Evolutionary conservation across 2,888 invertebrate species (phyloP), one percentile per base, ranked within the genome.

Genomic region (Aleiodes alternator): DNA sequence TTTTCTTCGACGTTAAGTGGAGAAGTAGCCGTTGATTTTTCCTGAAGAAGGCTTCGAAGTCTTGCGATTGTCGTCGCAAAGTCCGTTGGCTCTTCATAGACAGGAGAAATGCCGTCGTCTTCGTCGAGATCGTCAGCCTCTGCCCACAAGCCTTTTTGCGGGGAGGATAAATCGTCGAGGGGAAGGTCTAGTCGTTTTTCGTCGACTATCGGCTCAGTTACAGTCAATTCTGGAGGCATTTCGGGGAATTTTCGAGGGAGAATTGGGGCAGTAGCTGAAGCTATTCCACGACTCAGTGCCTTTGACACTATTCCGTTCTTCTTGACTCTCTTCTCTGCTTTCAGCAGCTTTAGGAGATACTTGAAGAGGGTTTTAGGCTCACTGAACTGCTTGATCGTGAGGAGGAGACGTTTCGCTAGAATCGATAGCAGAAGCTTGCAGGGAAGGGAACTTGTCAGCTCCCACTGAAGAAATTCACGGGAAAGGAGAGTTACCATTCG

Each of bases 51-150:
- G 66, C 92, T 93, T 69, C 94, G 89, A 68, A 94, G 89, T 86
- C 94, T 93, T 61, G 94, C 94, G 83, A 94, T 94, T 82, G 94
- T 94, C 76, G 94, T 92, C 73, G 94, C 94, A 69, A 95, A 92
- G 88, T 94, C 94, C 0, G 94, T 94, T 0, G 93, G 92, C 84
- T 94, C 95, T 86, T 95, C 94, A 85, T 94, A 94, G 84, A 94
- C 93, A 0, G 93, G 94, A 2, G 93, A 93, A 77, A 87, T 82
- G 72, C 81, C 86, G 7, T 86, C 88, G 1, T 87, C 87, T 4
- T 87, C 87, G n/a, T 87, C 87, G n/a, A 79, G 80, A 79, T 87
- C 87, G 57, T 85, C 80, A 70, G 82, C 82, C 8, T 79, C 70
- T 59, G 83, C 84, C 88, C 88, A 88, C 57, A 88, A 81, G 61